Conservation (phyloP, 2,888 invertebrate species). For the Drosophila acutilabella region DNA sequence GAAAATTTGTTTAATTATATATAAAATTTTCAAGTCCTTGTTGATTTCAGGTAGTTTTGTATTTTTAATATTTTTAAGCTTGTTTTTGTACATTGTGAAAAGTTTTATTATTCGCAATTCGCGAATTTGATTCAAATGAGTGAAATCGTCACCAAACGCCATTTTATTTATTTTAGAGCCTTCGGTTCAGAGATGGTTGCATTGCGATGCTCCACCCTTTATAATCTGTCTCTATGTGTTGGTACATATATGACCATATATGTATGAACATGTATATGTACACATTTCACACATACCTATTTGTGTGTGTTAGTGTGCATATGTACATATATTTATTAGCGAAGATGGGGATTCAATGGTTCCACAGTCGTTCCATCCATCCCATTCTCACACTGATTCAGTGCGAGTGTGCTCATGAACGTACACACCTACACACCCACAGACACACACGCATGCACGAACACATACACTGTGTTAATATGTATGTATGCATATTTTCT, state of each 20-base stretch:
- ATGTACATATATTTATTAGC: slow-evolving; percentile 43
- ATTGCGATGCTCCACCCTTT: slow-evolving; percentile 58
- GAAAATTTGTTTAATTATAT: too few relatives aligned
- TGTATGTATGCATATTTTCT: slow-evolving; percentile 34
- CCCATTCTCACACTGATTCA: slow-evolving; percentile 33
- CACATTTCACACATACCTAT: slow-evolving; percentile 1
- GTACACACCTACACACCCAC: neutral
- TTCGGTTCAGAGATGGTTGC: slow-evolving; percentile 11
- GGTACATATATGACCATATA: neutral
- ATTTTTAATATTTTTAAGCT: too few relatives aligned
- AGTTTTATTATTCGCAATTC: too few relatives aligned
- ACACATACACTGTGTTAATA: slow-evolving; percentile 3
- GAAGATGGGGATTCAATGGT: slow-evolving; percentile 18
- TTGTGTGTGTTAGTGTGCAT: neutral
- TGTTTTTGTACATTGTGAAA: too few relatives aligned
- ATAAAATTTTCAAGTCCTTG: too few relatives aligned
- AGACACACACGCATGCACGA: neutral
- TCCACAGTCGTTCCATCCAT: slow-evolving; percentile 32
- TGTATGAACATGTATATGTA: slow-evolving; percentile 4
- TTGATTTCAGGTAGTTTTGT: too few relatives aligned
- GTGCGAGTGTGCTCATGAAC: slow-evolving; percentile 1
- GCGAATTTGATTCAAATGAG: slow-evolving; percentile 1
- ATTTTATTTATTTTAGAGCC: slow-evolving; percentile 46
- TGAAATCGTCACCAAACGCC: slow-evolving; percentile 41
- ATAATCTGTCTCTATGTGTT: slow-evolving; percentile 5